These are phyloP conservation scores for Tetrao urogallus DNA, from an alignment of 2,113 vertebrate species.

Conservation along the genomic window DNA sequence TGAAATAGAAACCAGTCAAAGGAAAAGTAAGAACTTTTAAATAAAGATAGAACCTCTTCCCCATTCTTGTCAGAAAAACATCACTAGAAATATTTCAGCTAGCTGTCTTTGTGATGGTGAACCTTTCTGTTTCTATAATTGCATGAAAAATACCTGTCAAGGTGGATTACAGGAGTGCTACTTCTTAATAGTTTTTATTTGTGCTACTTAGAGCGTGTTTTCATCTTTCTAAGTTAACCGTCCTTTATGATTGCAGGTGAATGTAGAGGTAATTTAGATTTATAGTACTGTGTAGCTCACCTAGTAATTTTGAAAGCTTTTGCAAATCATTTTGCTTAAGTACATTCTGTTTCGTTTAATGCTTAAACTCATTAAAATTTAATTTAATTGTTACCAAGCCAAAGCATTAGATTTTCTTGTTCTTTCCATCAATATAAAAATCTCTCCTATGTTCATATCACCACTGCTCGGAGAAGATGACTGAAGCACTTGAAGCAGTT, in stretches of 20 bases:
- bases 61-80: not conserved
- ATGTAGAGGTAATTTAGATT: not conserved
- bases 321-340: not conserved
- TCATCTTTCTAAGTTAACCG: not conserved
- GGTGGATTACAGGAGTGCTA: not conserved
- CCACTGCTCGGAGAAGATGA: not conserved
- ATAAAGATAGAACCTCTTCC: conserved; percentile 3
- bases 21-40: conserved; percentile 27
- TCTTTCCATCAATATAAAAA: not conserved
- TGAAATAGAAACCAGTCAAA: conserved; percentile 3
- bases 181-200: conserved; percentile 31
- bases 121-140: not conserved
- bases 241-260: not conserved
- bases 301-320: conserved; percentile 23
- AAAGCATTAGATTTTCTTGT: conserved; percentile 24
- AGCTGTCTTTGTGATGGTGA: not conserved
- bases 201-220: not conserved
- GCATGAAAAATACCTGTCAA: conserved; percentile 3
- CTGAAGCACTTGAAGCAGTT: conserved; percentile 22
- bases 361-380: conserved; percentile 40
- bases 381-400: conserved; percentile 18
- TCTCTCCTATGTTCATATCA: conserved; percentile 16
- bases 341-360: conserved; percentile 33
- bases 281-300: not conserved
- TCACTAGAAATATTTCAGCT: not conserved